Base-by-base conservation (phyloP, 2,797 vertebrate genomes). In the Pseudochirops corinnae region DNA sequence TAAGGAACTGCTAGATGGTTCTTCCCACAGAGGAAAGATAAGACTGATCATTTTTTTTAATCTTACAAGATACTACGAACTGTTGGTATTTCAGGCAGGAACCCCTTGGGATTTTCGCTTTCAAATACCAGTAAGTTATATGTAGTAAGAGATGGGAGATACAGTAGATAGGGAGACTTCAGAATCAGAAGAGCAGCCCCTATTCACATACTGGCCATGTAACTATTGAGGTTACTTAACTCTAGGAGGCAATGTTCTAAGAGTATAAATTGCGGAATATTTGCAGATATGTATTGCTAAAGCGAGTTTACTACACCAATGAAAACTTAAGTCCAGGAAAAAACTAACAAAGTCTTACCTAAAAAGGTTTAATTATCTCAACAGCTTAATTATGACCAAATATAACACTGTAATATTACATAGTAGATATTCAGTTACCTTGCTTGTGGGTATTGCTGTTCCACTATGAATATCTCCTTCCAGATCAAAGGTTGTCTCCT, bases 401-500 rank as follows among this genome's bases (percentile, higher is more conserved):
- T 46, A 24, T 3, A 87, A 26, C 57, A 33, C 1, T 12, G 39
- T 26, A 26, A 39, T 1, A 1, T 7, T 33, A 56, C 18, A 39
- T 3, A 0, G 29, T 1, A 10, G 0, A 0, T 5, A 13, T 9
- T 0, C 13, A 87, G 96, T 53, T 58, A 99, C 99, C 99, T 99
- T 99, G 99, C 99, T 99, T 92, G 99, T 98, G 28, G 99, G 99
- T 92, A 99, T 97, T 0, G 99, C 99, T n/a, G 99, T 98, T 98
- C 99, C 99, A 96, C 99, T 99, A 98, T 99, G 99, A 98, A 99
- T 96, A 97, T 99, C 99, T 96, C 99, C 99, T 97, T 99, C 99
- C 95, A 99, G 98, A 98, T 99, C 99, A 98, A 99, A 99, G 93
- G 99, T 99, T 0, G 99, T 99, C 98, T 99, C 99, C 94, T 99